Base-by-base conservation (phyloP, 2,888 invertebrate genomes). In the Dichetophora obliterata region DNA sequence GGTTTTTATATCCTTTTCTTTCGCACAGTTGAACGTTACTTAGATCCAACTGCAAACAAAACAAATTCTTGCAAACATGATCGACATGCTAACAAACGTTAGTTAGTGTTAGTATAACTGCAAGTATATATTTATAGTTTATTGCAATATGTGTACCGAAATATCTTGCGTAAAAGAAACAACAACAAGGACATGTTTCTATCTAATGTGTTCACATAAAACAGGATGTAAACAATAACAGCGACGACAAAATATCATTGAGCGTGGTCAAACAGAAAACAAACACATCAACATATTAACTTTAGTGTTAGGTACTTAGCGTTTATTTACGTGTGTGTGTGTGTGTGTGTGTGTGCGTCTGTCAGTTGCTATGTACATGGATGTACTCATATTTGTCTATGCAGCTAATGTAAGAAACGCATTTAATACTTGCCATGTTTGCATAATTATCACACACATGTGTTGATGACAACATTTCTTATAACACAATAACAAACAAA, bases 331-430 rank as follows among this genome's bases (percentile, higher is more conserved):
- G n/a, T 63, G 73, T 31, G 31, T 31, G 31, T 50, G 27, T 48
- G 73, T 5, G 52, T 66, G 8, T 61, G 37, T 68, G 68, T 68
- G 57, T 57, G 34, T 37, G 48, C 24, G 48, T 66, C 48, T 75
- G n/a, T n/a, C n/a, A n/a, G n/a, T n/a, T n/a, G n/a, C n/a, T n/a
- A n/a, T n/a, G n/a, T n/a, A n/a, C n/a, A n/a, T n/a, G n/a, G n/a
- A n/a, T n/a, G n/a, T n/a, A n/a, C n/a, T n/a, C n/a, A 63, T 19
- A 48, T 66, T 0, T 66, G 24, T 24, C 14, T 24, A 0, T 19
- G 24, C 22, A 5, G 31, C n/a, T 37, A 66, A 19, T 66, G 43
- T 66, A 66, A 66, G 31, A 43, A 66, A 37, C 43, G 22, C 19
- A 66, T 66, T 66, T 6, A 66, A 59, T 27, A 11, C 43, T 66